phyloP scores from a whole-genome alignment of 1,140 invertebrate genomes.

The Hestina assimilis region DNA sequence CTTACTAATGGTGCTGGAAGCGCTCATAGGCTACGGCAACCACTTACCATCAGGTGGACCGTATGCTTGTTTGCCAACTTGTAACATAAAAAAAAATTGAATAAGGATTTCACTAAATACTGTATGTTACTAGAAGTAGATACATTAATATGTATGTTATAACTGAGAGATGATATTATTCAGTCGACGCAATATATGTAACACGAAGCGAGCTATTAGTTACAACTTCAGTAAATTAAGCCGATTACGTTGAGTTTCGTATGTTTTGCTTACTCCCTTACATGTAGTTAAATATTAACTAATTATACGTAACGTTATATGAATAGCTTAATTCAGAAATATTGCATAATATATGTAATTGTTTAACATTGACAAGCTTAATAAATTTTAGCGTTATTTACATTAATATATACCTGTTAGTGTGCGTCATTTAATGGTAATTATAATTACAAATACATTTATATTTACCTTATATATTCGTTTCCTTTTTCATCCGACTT shows the following conservation, averaged over 20 bases:
- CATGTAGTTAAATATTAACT: not conserved
- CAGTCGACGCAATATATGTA: conserved; percentile 17
- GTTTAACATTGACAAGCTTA: not conserved
- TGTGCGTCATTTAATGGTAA: too few relatives aligned
- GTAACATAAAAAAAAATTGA: conserved; percentile 1
- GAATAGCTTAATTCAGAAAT: not conserved
- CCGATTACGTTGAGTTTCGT: conserved; percentile 16
- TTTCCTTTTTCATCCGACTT: too few relatives aligned
- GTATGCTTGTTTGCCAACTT: too few relatives aligned
- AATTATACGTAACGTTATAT: not conserved
- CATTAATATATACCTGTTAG: too few relatives aligned
- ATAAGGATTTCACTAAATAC: not conserved
- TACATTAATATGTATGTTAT: conserved; percentile 14
- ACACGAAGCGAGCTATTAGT: conserved; percentile 20
- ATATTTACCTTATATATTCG: too few relatives aligned
- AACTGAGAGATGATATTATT: conserved; percentile 23
- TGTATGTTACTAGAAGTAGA: not conserved
- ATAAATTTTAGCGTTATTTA: not conserved
- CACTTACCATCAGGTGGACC: too few relatives aligned
- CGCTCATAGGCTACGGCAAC: too few relatives aligned
- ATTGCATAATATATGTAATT: not conserved
- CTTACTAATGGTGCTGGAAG: too few relatives aligned
- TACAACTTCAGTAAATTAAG: conserved; percentile 23
- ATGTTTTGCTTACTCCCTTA: conserved; percentile 3
- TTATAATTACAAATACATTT: too few relatives aligned